phyloP scores from a whole-genome alignment of 2,113 vertebrate species.

The Atherinomorus stipes region DNA sequence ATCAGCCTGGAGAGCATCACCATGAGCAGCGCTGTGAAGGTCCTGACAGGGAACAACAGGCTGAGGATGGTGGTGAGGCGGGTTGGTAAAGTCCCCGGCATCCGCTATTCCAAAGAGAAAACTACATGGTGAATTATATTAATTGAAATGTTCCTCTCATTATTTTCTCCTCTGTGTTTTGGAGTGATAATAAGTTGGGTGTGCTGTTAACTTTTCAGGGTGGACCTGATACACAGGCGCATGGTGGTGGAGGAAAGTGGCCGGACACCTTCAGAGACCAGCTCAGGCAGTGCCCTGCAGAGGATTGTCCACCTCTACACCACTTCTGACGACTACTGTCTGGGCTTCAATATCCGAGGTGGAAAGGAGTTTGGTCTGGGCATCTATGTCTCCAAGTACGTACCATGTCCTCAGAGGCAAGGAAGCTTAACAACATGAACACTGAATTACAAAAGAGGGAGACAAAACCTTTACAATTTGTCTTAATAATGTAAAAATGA shows the following conservation, averaged over 20 bases:
- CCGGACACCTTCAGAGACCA: slow-evolving; percentile 80
- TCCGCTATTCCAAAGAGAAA: slow-evolving; percentile 97
- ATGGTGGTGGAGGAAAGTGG: slow-evolving; percentile 91
- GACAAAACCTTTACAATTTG: background rate
- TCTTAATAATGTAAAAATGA: no score
- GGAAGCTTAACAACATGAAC: background rate
- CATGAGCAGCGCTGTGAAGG: slow-evolving; percentile 93
- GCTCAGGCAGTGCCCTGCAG: slow-evolving; percentile 83
- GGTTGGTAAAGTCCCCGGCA: slow-evolving; percentile 94
- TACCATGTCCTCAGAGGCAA: background rate
- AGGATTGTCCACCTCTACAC: slow-evolving; percentile 94
- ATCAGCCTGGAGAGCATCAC: slow-evolving; percentile 95
- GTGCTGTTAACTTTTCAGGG: slow-evolving; percentile 79
- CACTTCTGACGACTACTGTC: slow-evolving; percentile 93
- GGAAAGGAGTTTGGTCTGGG: slow-evolving; percentile 95
- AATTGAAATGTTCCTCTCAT: background rate
- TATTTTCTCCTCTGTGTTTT: background rate
- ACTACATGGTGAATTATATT: slow-evolving; percentile 86
- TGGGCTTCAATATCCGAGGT: slow-evolving; percentile 95
- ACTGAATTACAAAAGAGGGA: background rate
- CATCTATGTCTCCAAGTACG: slow-evolving; percentile 95
- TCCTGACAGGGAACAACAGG: slow-evolving; percentile 91
- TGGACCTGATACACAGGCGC: slow-evolving; percentile 90
- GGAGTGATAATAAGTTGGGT: background rate
- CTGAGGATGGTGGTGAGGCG: slow-evolving; percentile 94